Conservation (phyloP, 2,888 invertebrate genomes). For the Archips crataeganus region DNA sequence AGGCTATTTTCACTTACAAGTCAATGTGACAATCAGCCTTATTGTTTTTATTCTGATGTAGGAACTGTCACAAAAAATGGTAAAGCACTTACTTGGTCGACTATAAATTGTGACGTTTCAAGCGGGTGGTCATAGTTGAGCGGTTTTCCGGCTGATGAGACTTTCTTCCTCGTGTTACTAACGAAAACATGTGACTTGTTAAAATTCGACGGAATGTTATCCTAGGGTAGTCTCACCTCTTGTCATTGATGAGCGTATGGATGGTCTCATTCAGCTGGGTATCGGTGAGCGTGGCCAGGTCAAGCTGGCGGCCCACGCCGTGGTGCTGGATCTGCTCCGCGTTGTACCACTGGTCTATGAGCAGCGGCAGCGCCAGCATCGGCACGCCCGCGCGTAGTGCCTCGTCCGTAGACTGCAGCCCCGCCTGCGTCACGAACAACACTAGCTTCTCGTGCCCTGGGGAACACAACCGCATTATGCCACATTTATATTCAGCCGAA, state of each 20-base stretch:
- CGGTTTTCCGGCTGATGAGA: too few relatives aligned
- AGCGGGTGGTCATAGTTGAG: too few relatives aligned
- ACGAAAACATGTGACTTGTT: too few relatives aligned
- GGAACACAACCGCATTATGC: background rate
- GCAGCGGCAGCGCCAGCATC: conserved; percentile 66
- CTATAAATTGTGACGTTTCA: too few relatives aligned
- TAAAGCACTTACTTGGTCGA: too few relatives aligned
- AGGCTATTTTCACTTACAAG: too few relatives aligned
- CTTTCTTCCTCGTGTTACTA: too few relatives aligned
- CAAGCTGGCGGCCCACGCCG: conserved; percentile 58
- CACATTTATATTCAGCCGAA: too few relatives aligned
- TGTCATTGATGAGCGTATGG: conserved; percentile 46
- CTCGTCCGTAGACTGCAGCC: conserved; percentile 73
- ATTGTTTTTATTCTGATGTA: too few relatives aligned
- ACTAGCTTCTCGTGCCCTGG: conserved; percentile 72
- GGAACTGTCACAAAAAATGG: too few relatives aligned
- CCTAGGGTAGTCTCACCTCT: conserved; percentile 44
- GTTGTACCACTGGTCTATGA: conserved; percentile 71
- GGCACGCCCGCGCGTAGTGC: conserved; percentile 68
- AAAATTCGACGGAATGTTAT: too few relatives aligned
- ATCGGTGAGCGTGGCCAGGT: conserved; percentile 51
- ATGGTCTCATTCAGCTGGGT: conserved; percentile 51
- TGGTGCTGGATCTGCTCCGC: conserved; percentile 54
- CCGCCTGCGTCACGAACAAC: conserved; percentile 75
- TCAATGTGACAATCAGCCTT: too few relatives aligned